Evolutionary conservation across 2,113 vertebrate genomes (phyloP), one percentile per base, ranked within the genome.

Genomic region (Catharus minimus): DNA sequence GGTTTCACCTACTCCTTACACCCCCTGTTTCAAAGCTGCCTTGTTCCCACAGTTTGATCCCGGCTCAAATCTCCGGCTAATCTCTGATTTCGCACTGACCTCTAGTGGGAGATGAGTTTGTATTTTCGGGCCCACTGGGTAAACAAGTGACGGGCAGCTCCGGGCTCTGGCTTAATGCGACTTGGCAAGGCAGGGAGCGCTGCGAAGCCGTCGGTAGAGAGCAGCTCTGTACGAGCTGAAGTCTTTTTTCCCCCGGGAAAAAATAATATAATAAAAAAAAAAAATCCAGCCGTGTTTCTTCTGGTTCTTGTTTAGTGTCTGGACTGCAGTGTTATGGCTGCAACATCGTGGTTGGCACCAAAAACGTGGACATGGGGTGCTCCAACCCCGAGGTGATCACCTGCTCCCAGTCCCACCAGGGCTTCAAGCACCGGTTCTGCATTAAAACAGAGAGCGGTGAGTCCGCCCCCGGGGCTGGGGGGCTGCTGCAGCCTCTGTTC

Each of bases 391-490:
- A 99, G 94, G 97, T 98, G 92, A 98, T 99, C 97, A 98, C 98
- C 95, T 99, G 98, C 95, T 97, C 98, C 71, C 98, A 98, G 90
- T 98, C 98, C 52, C 98, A 99, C 97, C 98, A 98, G 87, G 98
- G 98, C 86, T 99, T 99, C 98, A 99, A 98, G 86, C 98, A 99
- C 85, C 97, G 98, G 7, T 99, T 99, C 97, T 99, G 98, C 97
- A 98, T 99, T 94, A 98, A 98, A 95, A 99, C 98, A 7, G 98
- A 98, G 94, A 99, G 98, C n/a, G 98, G 98, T 99, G 95, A 98
- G 98, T 95, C 19, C 52, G 9, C 18, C 36, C 3, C 1, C 2
- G 5, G 24, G 44, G 5, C 53, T 3, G 41, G 3, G 62, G 38
- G 58, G 62, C 44, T 62, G 33, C 9, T 13, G 0, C 1, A 32